Evolutionary conservation across 2,113 vertebrate species (phyloP).

Genomic region (Nanorana parkeri): DNA sequence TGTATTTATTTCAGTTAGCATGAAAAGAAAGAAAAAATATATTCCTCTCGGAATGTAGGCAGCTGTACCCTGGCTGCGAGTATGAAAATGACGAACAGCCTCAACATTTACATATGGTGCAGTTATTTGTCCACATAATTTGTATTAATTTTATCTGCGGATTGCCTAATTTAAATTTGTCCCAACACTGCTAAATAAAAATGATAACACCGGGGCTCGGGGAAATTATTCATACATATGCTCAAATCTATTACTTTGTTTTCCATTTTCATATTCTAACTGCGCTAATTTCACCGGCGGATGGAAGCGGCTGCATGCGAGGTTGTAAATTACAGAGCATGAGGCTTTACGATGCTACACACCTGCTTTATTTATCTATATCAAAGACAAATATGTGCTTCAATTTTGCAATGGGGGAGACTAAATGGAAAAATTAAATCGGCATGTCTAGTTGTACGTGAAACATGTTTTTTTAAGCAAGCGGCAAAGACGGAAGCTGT

Average conservation of each 20-base stretch:
- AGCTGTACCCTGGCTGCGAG: slow-evolving; percentile 39
- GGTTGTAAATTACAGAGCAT: slow-evolving; percentile 9
- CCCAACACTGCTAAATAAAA: slow-evolving; percentile 36
- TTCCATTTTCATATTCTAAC: slow-evolving; percentile 37
- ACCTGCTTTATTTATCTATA: slow-evolving; percentile 50
- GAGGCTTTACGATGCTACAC: slow-evolving; percentile 21
- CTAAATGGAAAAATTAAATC: slow-evolving; percentile 41
- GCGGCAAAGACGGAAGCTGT: background rate
- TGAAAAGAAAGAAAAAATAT: background rate
- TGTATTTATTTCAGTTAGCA: slow-evolving; percentile 32
- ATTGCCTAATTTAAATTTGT: slow-evolving; percentile 31
- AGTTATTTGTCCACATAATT: slow-evolving; percentile 44
- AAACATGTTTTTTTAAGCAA: slow-evolving; percentile 35
- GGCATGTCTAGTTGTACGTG: slow-evolving; percentile 35
- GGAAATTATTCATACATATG: slow-evolving; percentile 40
- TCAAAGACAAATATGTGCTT: slow-evolving; percentile 42
- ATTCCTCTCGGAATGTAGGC: slow-evolving; percentile 5
- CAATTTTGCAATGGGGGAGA: slow-evolving; percentile 32
- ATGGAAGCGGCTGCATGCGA: slow-evolving; percentile 17
- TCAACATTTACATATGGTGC: slow-evolving; percentile 35
- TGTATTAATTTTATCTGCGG: slow-evolving; percentile 40
- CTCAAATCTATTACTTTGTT: slow-evolving; percentile 42
- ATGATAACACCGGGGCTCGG: slow-evolving; percentile 9
- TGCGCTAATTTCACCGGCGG: slow-evolving; percentile 31
- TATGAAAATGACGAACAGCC: slow-evolving; percentile 34